These are phyloP conservation scores for Hypsibius dujardini DNA, from an alignment of 1,140 invertebrate genomes.

Conservation along the genomic window DNA sequence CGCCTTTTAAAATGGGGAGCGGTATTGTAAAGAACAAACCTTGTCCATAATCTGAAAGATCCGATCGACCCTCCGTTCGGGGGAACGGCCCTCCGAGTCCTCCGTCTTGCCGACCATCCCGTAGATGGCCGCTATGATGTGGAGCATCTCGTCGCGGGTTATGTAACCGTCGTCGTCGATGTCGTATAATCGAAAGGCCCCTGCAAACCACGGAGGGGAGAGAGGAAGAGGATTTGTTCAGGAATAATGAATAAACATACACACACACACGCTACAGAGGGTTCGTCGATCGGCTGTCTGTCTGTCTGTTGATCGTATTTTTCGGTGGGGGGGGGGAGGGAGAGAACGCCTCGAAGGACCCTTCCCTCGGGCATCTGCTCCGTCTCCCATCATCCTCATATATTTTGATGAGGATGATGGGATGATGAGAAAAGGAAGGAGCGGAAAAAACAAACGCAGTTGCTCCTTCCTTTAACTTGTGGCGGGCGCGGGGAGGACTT, in stretches of 20 bases:
- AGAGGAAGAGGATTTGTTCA: conserved; percentile 26
- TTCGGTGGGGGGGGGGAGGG: no score
- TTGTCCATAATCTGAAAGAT: conserved; percentile 95
- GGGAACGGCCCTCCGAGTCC: conserved; percentile 17
- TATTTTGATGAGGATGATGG: no score
- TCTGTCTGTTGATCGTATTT: conserved; percentile 11
- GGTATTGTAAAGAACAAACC: conserved; percentile 25
- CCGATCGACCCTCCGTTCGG: conserved; percentile 84
- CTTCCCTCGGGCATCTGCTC: no score
- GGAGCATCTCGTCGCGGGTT: conserved; percentile 91
- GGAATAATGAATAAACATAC: conserved; percentile 20
- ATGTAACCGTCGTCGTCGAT: conserved; percentile 96
- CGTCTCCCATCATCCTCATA: no score
- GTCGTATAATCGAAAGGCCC: conserved; percentile 91
- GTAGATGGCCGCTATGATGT: conserved; percentile 95
- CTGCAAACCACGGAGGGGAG: conserved; percentile 38
- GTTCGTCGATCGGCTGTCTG: conserved; percentile 15
- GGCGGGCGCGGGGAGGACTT: conserved; percentile 37
- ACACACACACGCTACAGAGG: neutral
- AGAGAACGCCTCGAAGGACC: no score
- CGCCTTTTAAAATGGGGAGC: no score
- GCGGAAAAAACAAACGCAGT: no score
- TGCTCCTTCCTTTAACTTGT: no score
- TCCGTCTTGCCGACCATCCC: conserved; percentile 79
- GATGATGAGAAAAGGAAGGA: no score